phyloP scores from a whole-genome alignment of 2,113 vertebrate genomes.

The Silurus glanis region DNA sequence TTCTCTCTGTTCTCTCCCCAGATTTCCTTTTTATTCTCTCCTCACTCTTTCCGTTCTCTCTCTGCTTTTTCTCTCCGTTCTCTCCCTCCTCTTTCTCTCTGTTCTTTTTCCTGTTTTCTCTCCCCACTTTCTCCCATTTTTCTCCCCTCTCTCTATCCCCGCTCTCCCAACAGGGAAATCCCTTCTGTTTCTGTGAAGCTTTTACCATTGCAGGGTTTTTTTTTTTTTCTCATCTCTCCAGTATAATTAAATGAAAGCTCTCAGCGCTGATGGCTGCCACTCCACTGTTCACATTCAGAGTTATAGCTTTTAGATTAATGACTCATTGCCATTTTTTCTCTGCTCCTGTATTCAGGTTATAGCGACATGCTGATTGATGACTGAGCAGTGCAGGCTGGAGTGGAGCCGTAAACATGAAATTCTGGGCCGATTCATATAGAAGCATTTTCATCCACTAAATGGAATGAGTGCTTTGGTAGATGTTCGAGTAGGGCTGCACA shows the following conservation, averaged over 20 bases:
- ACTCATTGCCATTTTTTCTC: constrained; percentile 29
- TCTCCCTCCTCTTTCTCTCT: too few species aligned
- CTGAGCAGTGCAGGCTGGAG: neutral
- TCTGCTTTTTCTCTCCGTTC: too few species aligned
- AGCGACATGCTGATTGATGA: constrained; percentile 14
- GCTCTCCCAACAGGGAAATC: constrained; percentile 13
- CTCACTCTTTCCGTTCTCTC: too few species aligned
- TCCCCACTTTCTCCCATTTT: too few species aligned
- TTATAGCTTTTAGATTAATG: constrained; percentile 46
- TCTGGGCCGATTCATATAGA: neutral
- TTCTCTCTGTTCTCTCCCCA: too few species aligned
- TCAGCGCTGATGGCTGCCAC: constrained; percentile 30
- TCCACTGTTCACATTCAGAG: constrained; percentile 33
- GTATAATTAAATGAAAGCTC: constrained; percentile 49
- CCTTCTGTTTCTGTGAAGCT: constrained; percentile 31
- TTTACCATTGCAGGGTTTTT: neutral
- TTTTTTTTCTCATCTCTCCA: constrained; percentile 35
- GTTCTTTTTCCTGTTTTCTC: too few species aligned
- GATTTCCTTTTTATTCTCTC: too few species aligned
- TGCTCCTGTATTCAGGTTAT: neutral
- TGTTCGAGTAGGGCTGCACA: neutral
- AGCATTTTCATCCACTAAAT: neutral
- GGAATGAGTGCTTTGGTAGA: neutral
- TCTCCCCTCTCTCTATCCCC: neutral
- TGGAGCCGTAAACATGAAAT: neutral